phyloP scores from a whole-genome alignment of 2,113 vertebrate species.

The Chaetodon trifascialis region DNA sequence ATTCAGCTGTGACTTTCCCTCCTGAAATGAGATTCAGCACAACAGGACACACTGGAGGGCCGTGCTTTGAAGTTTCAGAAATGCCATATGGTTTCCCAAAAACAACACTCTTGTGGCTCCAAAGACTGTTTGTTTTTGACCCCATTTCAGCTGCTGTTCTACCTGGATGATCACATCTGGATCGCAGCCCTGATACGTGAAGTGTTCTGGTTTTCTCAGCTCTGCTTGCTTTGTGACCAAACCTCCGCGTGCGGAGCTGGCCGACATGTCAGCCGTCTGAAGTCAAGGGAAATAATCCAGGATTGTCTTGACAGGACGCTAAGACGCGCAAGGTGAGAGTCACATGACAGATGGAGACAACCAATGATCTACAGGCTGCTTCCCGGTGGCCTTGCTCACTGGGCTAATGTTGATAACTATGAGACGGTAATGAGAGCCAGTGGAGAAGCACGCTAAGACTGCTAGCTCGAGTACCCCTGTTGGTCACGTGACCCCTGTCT shows the following conservation, averaged over 20 bases:
- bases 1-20: conserved; percentile 5
- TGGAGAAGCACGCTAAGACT: background rate
- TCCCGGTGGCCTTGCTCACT: background rate
- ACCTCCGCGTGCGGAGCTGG: background rate
- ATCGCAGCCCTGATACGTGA: background rate
- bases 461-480: background rate
- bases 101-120: conserved; percentile 15
- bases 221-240: background rate
- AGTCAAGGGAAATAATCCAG: background rate
- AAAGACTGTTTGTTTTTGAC: conserved; percentile 28
- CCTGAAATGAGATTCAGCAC: conserved; percentile 23
- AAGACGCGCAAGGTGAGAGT: background rate
- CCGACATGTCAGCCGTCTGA: background rate
- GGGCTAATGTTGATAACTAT: background rate
- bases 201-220: background rate
- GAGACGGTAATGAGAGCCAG: background rate
- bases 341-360: background rate
- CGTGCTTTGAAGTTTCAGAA: conserved; percentile 38
- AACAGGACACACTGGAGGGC: background rate
- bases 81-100: conserved; percentile 30
- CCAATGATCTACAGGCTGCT: background rate
- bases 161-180: conserved; percentile 7
- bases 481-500: background rate
- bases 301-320: background rate
- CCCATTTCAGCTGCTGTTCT: conserved; percentile 1